A percentile compares a stretch with the other conserved stretches of the same genome.
phyloP scores from a whole-genome alignment of 2,888 invertebrate genomes.

The Anoncus sp. region DNA sequence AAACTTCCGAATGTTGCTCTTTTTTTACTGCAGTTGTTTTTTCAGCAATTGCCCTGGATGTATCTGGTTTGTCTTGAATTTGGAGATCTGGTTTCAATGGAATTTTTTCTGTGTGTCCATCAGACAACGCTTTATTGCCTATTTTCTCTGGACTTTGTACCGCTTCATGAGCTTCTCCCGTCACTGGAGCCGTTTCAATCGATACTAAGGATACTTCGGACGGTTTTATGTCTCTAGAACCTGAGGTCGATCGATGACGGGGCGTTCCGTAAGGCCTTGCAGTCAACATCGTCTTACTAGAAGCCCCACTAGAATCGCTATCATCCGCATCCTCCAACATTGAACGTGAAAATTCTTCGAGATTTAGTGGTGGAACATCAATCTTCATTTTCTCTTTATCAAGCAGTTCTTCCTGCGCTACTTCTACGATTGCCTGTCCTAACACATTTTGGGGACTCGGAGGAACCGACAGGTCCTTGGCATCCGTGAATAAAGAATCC shows the following conservation, averaged over 20 bases:
- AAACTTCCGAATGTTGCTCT: background rate
- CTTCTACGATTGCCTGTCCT: background rate
- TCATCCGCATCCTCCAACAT: slow-evolving; percentile 72
- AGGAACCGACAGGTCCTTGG: slow-evolving; percentile 47
- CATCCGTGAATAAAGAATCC: slow-evolving; percentile 54
- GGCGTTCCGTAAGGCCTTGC: slow-evolving; percentile 77
- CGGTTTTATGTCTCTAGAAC: slow-evolving; percentile 23
- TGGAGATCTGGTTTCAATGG: background rate
- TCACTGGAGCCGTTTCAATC: background rate
- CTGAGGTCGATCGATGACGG: slow-evolving; percentile 68
- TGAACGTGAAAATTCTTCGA: slow-evolving; percentile 52
- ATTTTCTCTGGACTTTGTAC: slow-evolving; percentile 1
- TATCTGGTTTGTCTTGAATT: background rate
- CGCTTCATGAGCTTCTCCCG: background rate
- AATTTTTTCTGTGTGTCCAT: background rate
- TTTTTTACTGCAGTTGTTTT: background rate
- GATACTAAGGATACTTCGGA: slow-evolving; percentile 2
- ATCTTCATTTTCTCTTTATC: background rate
- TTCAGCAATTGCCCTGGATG: background rate
- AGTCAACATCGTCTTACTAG: slow-evolving; percentile 78
- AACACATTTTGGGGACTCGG: slow-evolving; percentile 6
- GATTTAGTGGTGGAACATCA: slow-evolving; percentile 38
- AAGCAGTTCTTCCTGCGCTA: background rate
- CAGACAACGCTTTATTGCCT: background rate
- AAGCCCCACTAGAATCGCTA: slow-evolving; percentile 79